These are phyloP conservation scores for Drosophila nasuta DNA, from an alignment of 1,140 invertebrate species.

Conservation along the genomic window DNA sequence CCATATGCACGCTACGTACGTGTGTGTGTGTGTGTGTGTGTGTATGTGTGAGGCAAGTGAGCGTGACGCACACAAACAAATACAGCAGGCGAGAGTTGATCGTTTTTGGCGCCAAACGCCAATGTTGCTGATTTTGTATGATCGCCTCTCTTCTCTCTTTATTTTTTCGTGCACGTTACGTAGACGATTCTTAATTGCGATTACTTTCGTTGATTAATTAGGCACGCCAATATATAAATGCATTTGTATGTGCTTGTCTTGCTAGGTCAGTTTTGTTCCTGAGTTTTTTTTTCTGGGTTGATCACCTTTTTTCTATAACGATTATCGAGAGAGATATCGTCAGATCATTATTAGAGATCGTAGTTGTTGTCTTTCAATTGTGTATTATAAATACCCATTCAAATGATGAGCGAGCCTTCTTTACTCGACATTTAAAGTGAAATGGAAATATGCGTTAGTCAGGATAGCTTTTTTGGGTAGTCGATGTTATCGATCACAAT, in stretches of 20 bases:
- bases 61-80: slow-evolving; percentile 3
- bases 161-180: slow-evolving; percentile 17
- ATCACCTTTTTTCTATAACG: neutral
- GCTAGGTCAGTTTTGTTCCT: slow-evolving; percentile 31
- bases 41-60: neutral
- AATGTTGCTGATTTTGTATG: slow-evolving; percentile 32
- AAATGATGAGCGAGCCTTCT: too few species aligned
- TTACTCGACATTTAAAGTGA: too few species aligned
- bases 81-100: slow-evolving; percentile 21
- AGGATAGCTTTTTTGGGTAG: too few species aligned
- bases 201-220: slow-evolving; percentile 9
- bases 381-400: too few species aligned
- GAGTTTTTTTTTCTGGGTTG: slow-evolving; percentile 48
- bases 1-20: slow-evolving; percentile 7
- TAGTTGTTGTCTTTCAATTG: too few species aligned
- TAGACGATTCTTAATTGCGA: slow-evolving; percentile 10
- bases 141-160: slow-evolving; percentile 13
- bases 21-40: slow-evolving; percentile 19
- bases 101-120: slow-evolving; percentile 52
- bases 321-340: neutral
- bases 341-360: too few species aligned
- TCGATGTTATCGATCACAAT: too few species aligned
- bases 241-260: neutral
- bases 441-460: too few species aligned
- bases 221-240: neutral